Evolutionary conservation across 1,140 invertebrate species (phyloP).

Genomic region (Nasonia longicornis): DNA sequence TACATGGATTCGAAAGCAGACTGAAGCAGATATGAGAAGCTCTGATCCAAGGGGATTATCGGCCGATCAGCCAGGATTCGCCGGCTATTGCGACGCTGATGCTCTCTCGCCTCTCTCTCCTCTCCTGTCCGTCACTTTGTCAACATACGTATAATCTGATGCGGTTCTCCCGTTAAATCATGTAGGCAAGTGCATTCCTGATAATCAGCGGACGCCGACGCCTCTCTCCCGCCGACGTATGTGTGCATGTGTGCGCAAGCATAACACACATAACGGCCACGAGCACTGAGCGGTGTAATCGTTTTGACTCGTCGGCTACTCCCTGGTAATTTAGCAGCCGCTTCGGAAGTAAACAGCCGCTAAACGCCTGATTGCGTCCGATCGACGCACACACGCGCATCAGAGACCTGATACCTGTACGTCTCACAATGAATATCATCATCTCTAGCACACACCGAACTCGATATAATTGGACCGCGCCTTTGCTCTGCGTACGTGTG

Average conservation of each 20-base stretch:
- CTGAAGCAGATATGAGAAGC: slow-evolving; percentile 45
- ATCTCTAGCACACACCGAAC: not conserved
- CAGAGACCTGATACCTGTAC: not conserved
- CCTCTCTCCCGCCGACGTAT: slow-evolving; percentile 14
- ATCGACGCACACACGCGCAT: not conserved
- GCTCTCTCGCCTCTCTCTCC: slow-evolving; percentile 10
- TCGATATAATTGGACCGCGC: not conserved
- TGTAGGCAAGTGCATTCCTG: slow-evolving; percentile 56
- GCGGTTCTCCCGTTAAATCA: slow-evolving; percentile 59
- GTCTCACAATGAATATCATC: not conserved
- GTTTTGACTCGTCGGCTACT: slow-evolving; percentile 53
- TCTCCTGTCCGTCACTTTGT: slow-evolving; percentile 61
- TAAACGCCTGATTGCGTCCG: slow-evolving; percentile 57
- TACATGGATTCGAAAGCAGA: not conserved
- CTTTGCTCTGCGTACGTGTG: not conserved
- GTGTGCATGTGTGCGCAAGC: slow-evolving; percentile 33
- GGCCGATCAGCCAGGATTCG: slow-evolving; percentile 29
- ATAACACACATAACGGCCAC: slow-evolving; percentile 51
- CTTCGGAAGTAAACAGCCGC: slow-evolving; percentile 53
- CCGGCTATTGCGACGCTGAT: slow-evolving; percentile 1
- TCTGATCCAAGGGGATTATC: slow-evolving; percentile 51
- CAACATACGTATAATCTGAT: slow-evolving; percentile 60
- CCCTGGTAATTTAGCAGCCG: slow-evolving; percentile 55
- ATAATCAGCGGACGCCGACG: slow-evolving; percentile 52
- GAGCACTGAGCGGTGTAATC: slow-evolving; percentile 59